Percentiles rank a stretch among this genome's conserved stretches.
phyloP scores from a whole-genome alignment of 2,797 vertebrate genomes.

The Danio kyathit region DNA sequence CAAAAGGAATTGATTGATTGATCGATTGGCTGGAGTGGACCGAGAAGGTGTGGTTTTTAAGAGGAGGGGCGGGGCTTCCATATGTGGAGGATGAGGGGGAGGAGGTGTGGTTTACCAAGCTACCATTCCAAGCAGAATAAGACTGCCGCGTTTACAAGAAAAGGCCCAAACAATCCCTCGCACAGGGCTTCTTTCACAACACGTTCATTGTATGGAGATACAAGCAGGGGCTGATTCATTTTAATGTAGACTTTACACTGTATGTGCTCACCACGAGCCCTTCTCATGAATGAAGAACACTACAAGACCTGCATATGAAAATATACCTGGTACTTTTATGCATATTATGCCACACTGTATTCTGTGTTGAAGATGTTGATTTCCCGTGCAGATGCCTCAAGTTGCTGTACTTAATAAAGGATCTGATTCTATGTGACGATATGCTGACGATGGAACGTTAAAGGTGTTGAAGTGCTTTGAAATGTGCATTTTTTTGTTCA shows the following conservation, averaged over 20 bases:
- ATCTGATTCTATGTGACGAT: conserved; percentile 84
- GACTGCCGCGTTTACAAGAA: conserved; percentile 80
- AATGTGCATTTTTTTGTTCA: too few species aligned
- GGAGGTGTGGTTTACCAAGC: conserved; percentile 68
- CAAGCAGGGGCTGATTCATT: conserved; percentile 69
- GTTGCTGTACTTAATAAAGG: conserved; percentile 91
- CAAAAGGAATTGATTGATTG: conserved; percentile 48
- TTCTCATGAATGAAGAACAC: conserved; percentile 82
- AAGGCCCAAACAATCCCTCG: conserved; percentile 69
- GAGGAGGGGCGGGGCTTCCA: conserved; percentile 34
- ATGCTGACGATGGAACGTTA: background rate
- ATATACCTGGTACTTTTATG: conserved; percentile 89
- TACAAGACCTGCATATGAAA: conserved; percentile 84
- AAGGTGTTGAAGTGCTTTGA: background rate
- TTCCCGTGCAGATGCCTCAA: conserved; percentile 86
- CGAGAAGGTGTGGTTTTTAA: conserved; percentile 45
- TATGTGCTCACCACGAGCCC: conserved; percentile 80
- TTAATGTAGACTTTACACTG: conserved; percentile 85
- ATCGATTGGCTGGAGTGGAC: conserved; percentile 53
- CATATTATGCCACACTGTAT: conserved; percentile 85
- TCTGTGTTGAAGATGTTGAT: conserved; percentile 82
- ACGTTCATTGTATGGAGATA: conserved; percentile 67
- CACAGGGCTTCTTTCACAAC: conserved; percentile 65
- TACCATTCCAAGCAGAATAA: conserved; percentile 78
- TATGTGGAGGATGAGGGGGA: conserved; percentile 42